Conservation (phyloP, 2,797 vertebrate genomes). For the Varecia variegata region DNA sequence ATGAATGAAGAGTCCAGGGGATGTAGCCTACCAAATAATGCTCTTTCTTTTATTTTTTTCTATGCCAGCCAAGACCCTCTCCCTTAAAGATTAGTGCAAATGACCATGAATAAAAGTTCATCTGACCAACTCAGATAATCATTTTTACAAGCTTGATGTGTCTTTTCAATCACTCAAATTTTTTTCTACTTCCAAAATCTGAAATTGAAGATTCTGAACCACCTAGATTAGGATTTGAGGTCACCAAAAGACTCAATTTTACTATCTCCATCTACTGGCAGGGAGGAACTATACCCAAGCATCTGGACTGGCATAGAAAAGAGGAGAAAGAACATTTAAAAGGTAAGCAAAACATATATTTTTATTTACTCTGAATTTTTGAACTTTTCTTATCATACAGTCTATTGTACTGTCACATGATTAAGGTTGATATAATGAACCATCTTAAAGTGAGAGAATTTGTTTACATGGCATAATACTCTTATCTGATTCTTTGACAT, state of each 20-base stretch:
- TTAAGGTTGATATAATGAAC: not conserved
- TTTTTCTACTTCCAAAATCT: slow-evolving; percentile 62
- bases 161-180: slow-evolving; percentile 58
- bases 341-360: slow-evolving; percentile 74
- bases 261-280: slow-evolving; percentile 81
- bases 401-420: not conserved
- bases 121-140: slow-evolving; percentile 56
- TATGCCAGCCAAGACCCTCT: slow-evolving; percentile 77
- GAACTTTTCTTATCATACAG: slow-evolving; percentile 17
- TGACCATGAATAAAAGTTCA: slow-evolving; percentile 55
- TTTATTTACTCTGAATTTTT: slow-evolving; percentile 61
- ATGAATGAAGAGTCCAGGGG: slow-evolving; percentile 49
- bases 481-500: not conserved
- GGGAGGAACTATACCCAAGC: slow-evolving; percentile 78
- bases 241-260: slow-evolving; percentile 79
- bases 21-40: slow-evolving; percentile 63
- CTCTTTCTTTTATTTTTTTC: slow-evolving; percentile 80
- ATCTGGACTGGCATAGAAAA: slow-evolving; percentile 82
- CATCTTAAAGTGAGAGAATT: not conserved
- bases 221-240: slow-evolving; percentile 72
- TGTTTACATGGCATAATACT: not conserved
- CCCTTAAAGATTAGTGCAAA: slow-evolving; percentile 45
- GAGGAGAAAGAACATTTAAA: slow-evolving; percentile 80
- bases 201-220: slow-evolving; percentile 75
- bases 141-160: slow-evolving; percentile 60